Evolutionary conservation across 2,113 vertebrate genomes (phyloP).

Genomic region (Microcebus griseorufus): DNA sequence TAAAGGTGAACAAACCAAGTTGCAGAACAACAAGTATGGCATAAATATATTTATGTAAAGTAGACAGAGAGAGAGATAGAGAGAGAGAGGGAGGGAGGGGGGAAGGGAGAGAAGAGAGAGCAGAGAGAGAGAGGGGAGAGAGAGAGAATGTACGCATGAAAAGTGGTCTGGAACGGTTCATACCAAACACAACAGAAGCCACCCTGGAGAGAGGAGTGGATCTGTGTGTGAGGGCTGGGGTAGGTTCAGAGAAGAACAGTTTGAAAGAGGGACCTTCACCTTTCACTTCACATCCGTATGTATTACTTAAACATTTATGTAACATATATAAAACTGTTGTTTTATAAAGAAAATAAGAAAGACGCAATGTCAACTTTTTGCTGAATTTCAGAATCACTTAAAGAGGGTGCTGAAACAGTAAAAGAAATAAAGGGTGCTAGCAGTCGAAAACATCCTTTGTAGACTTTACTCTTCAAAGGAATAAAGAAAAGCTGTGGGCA

Average conservation of each 20-base stretch:
- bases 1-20: not conserved
- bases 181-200: not conserved
- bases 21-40: not conserved
- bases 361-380: not conserved
- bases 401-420: not conserved
- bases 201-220: not conserved
- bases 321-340: not conserved
- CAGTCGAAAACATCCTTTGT: slow-evolving; percentile 27
- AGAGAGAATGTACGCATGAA: not conserved
- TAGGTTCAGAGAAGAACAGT: not conserved
- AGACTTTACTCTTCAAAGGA: slow-evolving; percentile 43
- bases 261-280: not conserved
- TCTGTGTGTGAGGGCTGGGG: not conserved
- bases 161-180: not conserved
- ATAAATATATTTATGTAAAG: not conserved
- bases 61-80: not conserved
- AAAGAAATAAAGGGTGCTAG: not conserved
- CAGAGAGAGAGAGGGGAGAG: too few relatives aligned
- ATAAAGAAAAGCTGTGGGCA: slow-evolving; percentile 44
- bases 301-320: slow-evolving; percentile 28
- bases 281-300: not conserved
- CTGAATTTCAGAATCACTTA: slow-evolving; percentile 27
- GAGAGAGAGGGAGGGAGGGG: too few relatives aligned
- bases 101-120: too few relatives aligned
- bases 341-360: slow-evolving; percentile 39